Evolutionary conservation across 2,888 invertebrate genomes (phyloP).

Genomic region (Mantis religiosa): DNA sequence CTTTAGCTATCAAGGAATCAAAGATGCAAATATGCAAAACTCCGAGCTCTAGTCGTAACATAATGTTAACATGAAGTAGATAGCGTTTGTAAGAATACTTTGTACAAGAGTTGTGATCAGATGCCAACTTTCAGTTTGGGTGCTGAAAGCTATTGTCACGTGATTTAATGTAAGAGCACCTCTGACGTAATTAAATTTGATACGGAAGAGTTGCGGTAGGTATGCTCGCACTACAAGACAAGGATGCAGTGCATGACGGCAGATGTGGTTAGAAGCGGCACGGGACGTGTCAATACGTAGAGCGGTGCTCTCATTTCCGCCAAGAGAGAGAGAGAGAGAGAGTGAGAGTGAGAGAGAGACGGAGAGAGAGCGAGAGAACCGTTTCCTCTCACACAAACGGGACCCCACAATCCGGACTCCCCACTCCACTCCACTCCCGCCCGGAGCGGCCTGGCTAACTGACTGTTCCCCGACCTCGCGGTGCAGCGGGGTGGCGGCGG

Average conservation of each 20-base stretch:
- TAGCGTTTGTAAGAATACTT: too few species aligned
- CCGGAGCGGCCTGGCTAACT: constrained; percentile 7
- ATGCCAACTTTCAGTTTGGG: too few species aligned
- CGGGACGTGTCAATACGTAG: background rate
- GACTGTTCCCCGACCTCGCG: background rate
- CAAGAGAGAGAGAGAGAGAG: background rate
- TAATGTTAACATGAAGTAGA: too few species aligned
- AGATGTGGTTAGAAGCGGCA: background rate
- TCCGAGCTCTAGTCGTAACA: too few species aligned
- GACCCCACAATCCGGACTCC: background rate
- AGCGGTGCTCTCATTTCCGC: background rate
- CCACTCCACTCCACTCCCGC: background rate
- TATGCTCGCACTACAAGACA: background rate
- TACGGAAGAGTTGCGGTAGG: background rate
- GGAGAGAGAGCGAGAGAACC: background rate
- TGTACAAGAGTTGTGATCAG: too few species aligned
- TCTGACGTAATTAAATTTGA: background rate
- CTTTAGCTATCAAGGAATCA: too few species aligned
- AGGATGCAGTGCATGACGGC: background rate
- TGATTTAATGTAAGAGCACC: background rate
- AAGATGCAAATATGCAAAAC: too few species aligned
- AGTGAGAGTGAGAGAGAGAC: background rate
- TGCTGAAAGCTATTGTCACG: background rate
- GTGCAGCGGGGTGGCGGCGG: constrained; percentile 10
- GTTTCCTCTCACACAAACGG: background rate